These are phyloP conservation scores for Cisticola juncidis DNA, from an alignment of 2,113 vertebrate genomes.

Conservation along the genomic window DNA sequence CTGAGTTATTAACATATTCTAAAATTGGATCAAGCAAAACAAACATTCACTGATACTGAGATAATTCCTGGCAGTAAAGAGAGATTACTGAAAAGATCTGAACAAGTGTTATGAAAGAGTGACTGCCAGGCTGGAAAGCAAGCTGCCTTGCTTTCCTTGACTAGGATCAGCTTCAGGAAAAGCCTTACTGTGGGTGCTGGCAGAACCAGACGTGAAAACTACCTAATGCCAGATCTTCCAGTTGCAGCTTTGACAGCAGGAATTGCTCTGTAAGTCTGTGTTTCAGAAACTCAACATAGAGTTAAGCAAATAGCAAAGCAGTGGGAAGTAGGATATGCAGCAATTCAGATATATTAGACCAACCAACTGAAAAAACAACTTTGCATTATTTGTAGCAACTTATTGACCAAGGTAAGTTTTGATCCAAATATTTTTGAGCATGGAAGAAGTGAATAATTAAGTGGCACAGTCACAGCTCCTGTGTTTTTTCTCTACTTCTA, in stretches of 20 bases:
- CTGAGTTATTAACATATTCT: constrained; percentile 23
- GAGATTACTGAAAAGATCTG: constrained; percentile 31
- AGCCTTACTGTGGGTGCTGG: neutral
- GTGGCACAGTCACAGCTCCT: neutral
- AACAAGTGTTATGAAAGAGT: neutral
- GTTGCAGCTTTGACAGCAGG: neutral
- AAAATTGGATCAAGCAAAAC: constrained; percentile 36
- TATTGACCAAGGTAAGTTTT: neutral
- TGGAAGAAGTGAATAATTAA: neutral
- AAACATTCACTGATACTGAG: constrained; percentile 11
- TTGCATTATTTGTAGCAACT: neutral
- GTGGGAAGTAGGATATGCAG: neutral
- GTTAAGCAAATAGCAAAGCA: neutral
- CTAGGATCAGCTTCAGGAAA: constrained; percentile 11
- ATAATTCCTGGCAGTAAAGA: constrained; percentile 4
- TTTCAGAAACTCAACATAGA: neutral
- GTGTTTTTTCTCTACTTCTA: neutral
- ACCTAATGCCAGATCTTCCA: neutral
- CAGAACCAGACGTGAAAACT: neutral
- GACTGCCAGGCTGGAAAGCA: constrained; percentile 30
- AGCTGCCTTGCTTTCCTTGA: constrained; percentile 16
- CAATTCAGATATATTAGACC: neutral
- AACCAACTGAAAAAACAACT: neutral
- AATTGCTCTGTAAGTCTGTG: neutral
- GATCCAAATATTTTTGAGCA: neutral